Percentiles rank a stretch among this genome's conserved stretches.
Conservation (phyloP, 2,797 vertebrate genomes). For the Rhabdomys pumilio region DNA sequence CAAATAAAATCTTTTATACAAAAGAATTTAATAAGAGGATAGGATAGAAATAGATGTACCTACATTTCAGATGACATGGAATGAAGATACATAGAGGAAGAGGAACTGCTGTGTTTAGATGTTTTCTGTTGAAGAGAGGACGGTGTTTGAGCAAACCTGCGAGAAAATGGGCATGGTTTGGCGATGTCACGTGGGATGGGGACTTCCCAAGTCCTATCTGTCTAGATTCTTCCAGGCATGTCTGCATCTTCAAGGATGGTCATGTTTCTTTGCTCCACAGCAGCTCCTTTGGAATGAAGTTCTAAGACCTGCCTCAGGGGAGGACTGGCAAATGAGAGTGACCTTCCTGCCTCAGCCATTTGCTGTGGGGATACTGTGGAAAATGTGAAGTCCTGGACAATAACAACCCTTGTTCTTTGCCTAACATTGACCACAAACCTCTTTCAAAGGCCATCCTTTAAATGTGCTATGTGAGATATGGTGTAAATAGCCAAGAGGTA, state of each 20-base stretch:
- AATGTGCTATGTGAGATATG: background rate
- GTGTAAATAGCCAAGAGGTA: slow-evolving; percentile 15
- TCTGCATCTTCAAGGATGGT: background rate
- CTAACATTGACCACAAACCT: background rate
- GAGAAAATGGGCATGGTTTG: background rate
- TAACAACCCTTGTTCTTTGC: slow-evolving; percentile 45
- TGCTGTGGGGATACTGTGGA: background rate
- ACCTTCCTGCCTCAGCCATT: background rate
- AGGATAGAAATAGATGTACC: background rate
- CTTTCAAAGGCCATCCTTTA: slow-evolving; percentile 11
- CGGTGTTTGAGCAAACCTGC: background rate
- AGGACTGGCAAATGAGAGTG: background rate
- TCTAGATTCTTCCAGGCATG: background rate
- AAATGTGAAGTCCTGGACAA: background rate
- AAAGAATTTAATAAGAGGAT: background rate
- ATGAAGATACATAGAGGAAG: background rate
- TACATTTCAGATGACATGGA: background rate
- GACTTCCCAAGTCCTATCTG: background rate
- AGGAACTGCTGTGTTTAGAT: background rate
- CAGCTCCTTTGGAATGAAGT: background rate
- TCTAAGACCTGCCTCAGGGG: background rate
- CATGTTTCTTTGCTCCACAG: background rate
- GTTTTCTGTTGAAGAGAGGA: background rate
- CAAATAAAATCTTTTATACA: background rate
- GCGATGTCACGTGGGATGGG: background rate